Evolutionary conservation across 2,888 invertebrate species (phyloP), one percentile per base, ranked within the genome.

Genomic region (Hedya salicella): DNA sequence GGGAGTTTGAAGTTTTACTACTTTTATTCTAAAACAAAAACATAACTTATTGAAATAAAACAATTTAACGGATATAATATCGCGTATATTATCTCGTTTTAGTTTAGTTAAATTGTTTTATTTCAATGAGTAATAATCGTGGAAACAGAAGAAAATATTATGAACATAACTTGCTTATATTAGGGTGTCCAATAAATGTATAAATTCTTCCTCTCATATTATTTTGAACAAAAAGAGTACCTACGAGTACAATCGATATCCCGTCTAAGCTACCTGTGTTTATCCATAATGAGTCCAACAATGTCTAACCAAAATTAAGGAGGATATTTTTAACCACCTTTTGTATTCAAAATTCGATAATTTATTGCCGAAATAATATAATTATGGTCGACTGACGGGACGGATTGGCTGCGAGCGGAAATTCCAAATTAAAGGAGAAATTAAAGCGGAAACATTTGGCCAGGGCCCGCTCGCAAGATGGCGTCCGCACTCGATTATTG

Each of bases 371-470:
- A 92, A 91, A 92, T 92, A 92, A 92, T 92, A 91, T 91, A 91
- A 92, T 92, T 92, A 92, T 82, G 87, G 86, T 81, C 83, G 85
- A 78, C 88, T 88, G 91, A 87, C 88, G 87, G 88, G 90, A 89
- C 86, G 90, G 91, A 91, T 91, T 91, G 91, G 88, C 83, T 86
- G 82, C 78, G 85, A 83, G 87, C 89, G 92, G 92, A 91, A 91
- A 87, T 84, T 82, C 85, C 89, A 90, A 91, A 92, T 92, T 92
- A 92, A 86, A 81, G 87, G 88, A 92, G 92, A 92, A 92, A 92
- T 92, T 92, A 92, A 92, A 92, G 89, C 90, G 92, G 92, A 91
- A 92, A 91, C 92, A 92, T 91, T 92, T 91, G 92, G 90, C 85
- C 83, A 81, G 82, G 83, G 89, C 91, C 59, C 91, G 91, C 91